These are phyloP conservation scores for Drosophila sturtevanti DNA, from an alignment of 1,140 invertebrate species.

Conservation along the genomic window DNA sequence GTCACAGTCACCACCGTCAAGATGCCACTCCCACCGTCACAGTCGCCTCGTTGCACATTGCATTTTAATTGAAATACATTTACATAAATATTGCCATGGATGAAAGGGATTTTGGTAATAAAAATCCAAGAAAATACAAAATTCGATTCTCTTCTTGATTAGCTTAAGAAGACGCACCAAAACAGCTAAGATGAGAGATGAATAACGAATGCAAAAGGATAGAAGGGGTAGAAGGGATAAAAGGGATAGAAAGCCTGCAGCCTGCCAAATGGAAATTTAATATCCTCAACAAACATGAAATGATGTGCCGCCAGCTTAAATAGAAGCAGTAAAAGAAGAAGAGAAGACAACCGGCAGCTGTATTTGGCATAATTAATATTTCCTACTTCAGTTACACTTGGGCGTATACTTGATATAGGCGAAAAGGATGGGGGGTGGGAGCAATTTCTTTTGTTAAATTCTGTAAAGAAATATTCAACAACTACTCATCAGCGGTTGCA, in stretches of 20 bases:
- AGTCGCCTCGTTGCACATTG: conserved; percentile 37
- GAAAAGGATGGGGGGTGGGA: background rate
- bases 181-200: background rate
- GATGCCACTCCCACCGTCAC: conserved; percentile 20
- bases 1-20: background rate
- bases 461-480: too few species aligned
- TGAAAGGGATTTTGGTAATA: background rate
- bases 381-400: background rate
- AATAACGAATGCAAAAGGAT: background rate
- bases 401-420: conserved; percentile 7
- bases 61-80: conserved; percentile 74
- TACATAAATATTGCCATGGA: conserved; percentile 57
- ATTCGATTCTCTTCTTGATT: background rate
- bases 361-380: conserved; percentile 52
- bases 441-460: background rate
- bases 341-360: conserved; percentile 11
- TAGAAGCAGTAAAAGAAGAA: background rate
- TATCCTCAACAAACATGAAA: conserved; percentile 11
- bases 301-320: background rate
- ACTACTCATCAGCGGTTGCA: background rate
- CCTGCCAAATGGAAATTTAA: conserved; percentile 10
- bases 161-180: background rate
- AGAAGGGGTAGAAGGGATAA: background rate
- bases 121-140: background rate
- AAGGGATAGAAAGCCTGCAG: background rate